Evolutionary conservation across 1,140 invertebrate species (phyloP).

Genomic region (Pseudomyrmex gracilis): DNA sequence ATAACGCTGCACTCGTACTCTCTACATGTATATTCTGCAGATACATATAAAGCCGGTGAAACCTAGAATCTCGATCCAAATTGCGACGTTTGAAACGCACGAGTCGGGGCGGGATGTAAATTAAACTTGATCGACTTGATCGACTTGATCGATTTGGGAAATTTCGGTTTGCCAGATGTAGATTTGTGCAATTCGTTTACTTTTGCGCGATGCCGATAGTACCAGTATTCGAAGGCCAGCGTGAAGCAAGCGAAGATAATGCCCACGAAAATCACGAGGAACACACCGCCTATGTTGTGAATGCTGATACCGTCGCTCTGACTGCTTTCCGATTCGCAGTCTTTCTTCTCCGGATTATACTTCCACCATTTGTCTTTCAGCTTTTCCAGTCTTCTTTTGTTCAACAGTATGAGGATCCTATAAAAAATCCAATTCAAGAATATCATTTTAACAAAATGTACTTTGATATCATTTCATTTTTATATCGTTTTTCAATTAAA

Average conservation of each 20-base stretch:
- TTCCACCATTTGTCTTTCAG: constrained; percentile 99
- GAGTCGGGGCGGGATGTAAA: constrained; percentile 77
- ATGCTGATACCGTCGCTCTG: constrained; percentile 98
- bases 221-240: constrained; percentile 97
- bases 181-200: constrained; percentile 62
- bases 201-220: constrained; percentile 90
- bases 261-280: constrained; percentile 98
- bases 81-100: constrained; percentile 66
- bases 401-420: constrained; percentile 94
- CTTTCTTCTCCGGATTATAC: constrained; percentile 91
- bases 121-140: constrained; percentile 76
- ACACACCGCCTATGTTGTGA: constrained; percentile 98
- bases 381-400: constrained; percentile 96
- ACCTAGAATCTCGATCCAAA: constrained; percentile 75
- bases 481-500: too few species aligned
- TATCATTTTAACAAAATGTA: not conserved
- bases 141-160: constrained; percentile 45
- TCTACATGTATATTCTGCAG: not conserved
- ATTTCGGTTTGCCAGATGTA: constrained; percentile 56
- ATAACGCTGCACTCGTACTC: not conserved
- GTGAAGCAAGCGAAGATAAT: constrained; percentile 96
- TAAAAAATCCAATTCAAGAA: not conserved
- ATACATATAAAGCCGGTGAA: not conserved
- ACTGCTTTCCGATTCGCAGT: constrained; percentile 95
- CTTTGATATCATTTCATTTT: too few species aligned